Percentiles rank a stretch among this genome's conserved stretches.
These are phyloP conservation scores for Thalassophryne amazonica DNA, from an alignment of 2,797 vertebrate species.

Conservation along the genomic window DNA sequence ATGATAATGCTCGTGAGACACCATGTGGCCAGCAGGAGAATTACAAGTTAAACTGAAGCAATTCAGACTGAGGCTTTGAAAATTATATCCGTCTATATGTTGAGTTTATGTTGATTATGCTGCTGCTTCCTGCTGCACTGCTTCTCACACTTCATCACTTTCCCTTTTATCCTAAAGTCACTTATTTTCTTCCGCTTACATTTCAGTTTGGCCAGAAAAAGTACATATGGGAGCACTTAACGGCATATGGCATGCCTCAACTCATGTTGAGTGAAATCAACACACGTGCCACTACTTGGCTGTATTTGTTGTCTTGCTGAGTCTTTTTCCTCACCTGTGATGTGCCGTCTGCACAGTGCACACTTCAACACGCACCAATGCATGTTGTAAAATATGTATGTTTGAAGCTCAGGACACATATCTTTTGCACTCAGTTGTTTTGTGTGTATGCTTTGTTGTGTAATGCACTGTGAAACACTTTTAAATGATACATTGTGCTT, in stretches of 20 bases:
- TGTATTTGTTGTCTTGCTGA: constrained; percentile 21
- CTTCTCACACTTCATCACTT: constrained; percentile 1
- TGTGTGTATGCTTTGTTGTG: too few species aligned
- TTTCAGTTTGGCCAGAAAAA: neutral
- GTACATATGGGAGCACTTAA: constrained; percentile 37
- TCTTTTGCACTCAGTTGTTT: too few species aligned
- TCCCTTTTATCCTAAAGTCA: neutral
- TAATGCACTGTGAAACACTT: too few species aligned
- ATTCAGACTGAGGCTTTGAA: too few species aligned
- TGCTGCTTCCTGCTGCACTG: neutral
- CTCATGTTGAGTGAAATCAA: constrained; percentile 17
- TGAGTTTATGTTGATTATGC: too few species aligned
- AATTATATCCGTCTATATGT: too few species aligned
- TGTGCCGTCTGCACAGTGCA: too few species aligned
- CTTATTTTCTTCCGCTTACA: neutral
- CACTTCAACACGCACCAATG: too few species aligned
- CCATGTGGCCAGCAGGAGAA: constrained; percentile 49
- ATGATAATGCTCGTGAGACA: constrained; percentile 50
- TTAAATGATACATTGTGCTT: too few species aligned
- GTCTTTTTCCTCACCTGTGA: too few species aligned
- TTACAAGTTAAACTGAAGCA: constrained; percentile 11
- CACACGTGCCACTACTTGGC: constrained; percentile 10
- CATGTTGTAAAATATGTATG: too few species aligned
- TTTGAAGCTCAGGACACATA: too few species aligned
- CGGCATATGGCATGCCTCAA: neutral